Conservation (phyloP, 2,888 invertebrate species). For the Molorchus minor region DNA sequence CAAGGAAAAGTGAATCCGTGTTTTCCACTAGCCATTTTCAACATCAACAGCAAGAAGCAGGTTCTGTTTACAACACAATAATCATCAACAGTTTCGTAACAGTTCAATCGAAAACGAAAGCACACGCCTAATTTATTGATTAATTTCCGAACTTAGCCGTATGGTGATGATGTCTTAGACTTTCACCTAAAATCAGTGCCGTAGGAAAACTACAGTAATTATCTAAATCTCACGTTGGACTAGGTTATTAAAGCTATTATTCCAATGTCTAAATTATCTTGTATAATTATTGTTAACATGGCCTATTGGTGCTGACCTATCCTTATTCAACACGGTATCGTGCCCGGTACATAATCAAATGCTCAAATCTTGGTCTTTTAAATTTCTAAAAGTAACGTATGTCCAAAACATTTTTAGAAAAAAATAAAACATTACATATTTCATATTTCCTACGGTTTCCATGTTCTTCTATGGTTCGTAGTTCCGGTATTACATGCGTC, state of each 20-base stretch:
- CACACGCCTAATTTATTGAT: background rate
- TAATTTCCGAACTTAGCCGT: background rate
- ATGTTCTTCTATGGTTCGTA: too few species aligned
- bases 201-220: background rate
- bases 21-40: background rate
- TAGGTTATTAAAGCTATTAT: too few species aligned
- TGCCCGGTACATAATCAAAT: background rate
- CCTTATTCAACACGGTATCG: background rate
- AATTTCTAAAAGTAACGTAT: too few species aligned
- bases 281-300: background rate
- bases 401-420: too few species aligned
- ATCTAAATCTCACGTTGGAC: background rate
- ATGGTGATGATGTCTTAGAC: background rate
- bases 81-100: background rate
- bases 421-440: too few species aligned
- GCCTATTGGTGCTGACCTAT: background rate
- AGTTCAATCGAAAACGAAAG: background rate
- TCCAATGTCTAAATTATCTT: too few species aligned
- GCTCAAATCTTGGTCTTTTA: too few species aligned
- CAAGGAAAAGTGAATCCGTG: background rate
- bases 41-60: background rate
- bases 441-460: too few species aligned
- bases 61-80: background rate
- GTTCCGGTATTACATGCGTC: too few species aligned
- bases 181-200: slow-evolving; percentile 1